Conservation (phyloP, 2,797 vertebrate genomes). For the Amniataba percoides region DNA sequence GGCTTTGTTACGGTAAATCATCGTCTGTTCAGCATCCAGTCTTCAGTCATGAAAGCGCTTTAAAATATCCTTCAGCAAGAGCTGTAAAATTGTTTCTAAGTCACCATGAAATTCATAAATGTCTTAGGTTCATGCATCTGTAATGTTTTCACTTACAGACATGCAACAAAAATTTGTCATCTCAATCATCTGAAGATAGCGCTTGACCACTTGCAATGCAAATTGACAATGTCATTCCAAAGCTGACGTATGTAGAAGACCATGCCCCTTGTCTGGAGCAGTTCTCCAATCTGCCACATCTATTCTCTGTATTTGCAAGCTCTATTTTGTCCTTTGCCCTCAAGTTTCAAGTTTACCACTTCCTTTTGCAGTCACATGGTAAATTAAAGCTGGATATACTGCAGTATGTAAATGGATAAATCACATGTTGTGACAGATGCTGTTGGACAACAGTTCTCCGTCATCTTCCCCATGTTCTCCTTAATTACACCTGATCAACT, state of each 20-base stretch:
- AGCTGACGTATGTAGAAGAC: conserved; percentile 54
- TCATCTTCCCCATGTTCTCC: conserved; percentile 13
- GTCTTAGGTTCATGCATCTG: conserved; percentile 51
- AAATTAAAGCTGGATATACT: neutral
- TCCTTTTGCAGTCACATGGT: neutral
- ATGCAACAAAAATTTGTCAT: conserved; percentile 42
- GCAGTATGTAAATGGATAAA: conserved; percentile 42
- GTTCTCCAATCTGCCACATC: conserved; percentile 50
- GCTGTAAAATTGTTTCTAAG: conserved; percentile 51
- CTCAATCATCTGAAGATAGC: conserved; percentile 60
- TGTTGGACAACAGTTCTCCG: neutral
- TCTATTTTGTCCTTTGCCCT: conserved; percentile 26
- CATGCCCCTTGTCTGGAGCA: conserved; percentile 44
- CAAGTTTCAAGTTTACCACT: conserved; percentile 18
- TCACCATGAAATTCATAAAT: conserved; percentile 59
- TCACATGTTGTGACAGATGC: neutral
- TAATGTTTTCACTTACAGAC: conserved; percentile 49
- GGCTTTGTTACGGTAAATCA: conserved; percentile 33
- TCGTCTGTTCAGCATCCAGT: conserved; percentile 14
- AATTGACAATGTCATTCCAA: conserved; percentile 60
- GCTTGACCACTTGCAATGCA: conserved; percentile 61
- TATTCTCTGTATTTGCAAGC: conserved; percentile 13
- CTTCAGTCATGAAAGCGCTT: conserved; percentile 36
- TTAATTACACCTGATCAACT: conserved; percentile 56
- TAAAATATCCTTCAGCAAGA: conserved; percentile 54